A percentile compares a stretch with the other conserved stretches of the same genome.
phyloP scores from a whole-genome alignment of 2,797 vertebrate species.

The Cygnus olor region DNA sequence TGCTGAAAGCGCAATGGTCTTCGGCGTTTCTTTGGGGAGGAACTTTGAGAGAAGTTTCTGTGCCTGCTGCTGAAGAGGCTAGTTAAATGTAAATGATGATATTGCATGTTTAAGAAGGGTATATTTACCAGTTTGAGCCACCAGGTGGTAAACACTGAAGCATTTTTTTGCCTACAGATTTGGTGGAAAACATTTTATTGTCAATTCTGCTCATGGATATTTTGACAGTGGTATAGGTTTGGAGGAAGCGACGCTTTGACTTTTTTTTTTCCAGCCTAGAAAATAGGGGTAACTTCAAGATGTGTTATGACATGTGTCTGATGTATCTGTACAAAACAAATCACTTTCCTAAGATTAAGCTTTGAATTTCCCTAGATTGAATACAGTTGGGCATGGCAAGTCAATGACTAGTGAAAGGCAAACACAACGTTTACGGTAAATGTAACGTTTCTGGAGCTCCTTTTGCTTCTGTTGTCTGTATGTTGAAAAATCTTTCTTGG shows the following conservation, averaged over 20 bases:
- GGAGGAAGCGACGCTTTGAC: neutral
- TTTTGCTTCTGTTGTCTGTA: neutral
- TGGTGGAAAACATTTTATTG: neutral
- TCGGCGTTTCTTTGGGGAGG: neutral
- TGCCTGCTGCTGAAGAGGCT: neutral
- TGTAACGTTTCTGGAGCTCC: neutral
- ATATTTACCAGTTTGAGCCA: constrained; percentile 28
- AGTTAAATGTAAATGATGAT: neutral
- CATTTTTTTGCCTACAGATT: neutral
- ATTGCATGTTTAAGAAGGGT: neutral
- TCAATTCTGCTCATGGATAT: neutral
- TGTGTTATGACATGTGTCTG: neutral
- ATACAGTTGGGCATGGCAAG: rapidly evolving
- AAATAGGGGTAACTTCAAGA: neutral
- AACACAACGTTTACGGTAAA: neutral
- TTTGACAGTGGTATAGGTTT: neutral
- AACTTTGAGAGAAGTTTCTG: constrained; percentile 65
- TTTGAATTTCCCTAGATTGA: neutral
- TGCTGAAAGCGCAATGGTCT: neutral
- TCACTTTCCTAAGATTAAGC: neutral
- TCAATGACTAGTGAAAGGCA: neutral
- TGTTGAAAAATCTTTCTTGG: neutral
- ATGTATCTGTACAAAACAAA: neutral
- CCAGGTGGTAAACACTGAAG: constrained; percentile 54
- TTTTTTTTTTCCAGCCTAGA: neutral